phyloP scores from a whole-genome alignment of 2,797 vertebrate species.

The Astyanax mexicanus region DNA sequence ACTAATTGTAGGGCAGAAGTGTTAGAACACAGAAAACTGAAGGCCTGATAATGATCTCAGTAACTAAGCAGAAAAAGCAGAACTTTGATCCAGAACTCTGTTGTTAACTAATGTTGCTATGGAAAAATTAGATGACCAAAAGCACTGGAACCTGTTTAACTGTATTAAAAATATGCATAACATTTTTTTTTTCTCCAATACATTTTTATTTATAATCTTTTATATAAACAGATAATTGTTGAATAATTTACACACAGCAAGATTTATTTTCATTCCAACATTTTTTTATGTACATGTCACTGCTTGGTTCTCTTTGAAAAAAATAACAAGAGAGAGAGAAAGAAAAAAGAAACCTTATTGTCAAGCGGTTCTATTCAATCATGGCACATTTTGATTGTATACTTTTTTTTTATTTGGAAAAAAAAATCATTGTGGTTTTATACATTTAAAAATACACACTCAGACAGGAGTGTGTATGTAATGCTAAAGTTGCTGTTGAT shows the following conservation, averaged over 20 bases:
- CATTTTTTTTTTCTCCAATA: conserved; percentile 76
- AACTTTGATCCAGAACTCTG: too few species aligned
- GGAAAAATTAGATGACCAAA: too few species aligned
- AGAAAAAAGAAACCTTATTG: conserved; percentile 85
- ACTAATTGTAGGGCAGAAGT: too few species aligned
- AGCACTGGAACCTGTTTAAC: too few species aligned
- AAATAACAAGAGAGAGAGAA: conserved; percentile 48
- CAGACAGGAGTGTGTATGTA: conserved; percentile 49
- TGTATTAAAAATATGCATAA: neutral
- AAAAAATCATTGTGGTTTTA: conserved; percentile 53
- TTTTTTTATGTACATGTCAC: conserved; percentile 87
- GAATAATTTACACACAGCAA: conserved; percentile 96
- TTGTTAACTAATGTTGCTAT: too few species aligned
- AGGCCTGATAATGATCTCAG: neutral
- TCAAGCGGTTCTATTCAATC: conserved; percentile 80
- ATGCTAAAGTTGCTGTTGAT: conserved; percentile 75
- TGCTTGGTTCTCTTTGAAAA: conserved; percentile 91
- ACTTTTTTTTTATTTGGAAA: conserved; percentile 20
- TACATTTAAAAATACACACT: conserved; percentile 47
- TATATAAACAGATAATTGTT: conserved; percentile 98
- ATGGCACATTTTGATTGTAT: conserved; percentile 77
- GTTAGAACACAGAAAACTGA: neutral
- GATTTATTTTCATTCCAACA: conserved; percentile 85
- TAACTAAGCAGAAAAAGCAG: too few species aligned
- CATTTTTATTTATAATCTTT: conserved; percentile 93